Percentiles rank a stretch among this genome's conserved stretches.
phyloP scores from a whole-genome alignment of 2,797 vertebrate genomes.

The Stomatorhinus walkeri region DNA sequence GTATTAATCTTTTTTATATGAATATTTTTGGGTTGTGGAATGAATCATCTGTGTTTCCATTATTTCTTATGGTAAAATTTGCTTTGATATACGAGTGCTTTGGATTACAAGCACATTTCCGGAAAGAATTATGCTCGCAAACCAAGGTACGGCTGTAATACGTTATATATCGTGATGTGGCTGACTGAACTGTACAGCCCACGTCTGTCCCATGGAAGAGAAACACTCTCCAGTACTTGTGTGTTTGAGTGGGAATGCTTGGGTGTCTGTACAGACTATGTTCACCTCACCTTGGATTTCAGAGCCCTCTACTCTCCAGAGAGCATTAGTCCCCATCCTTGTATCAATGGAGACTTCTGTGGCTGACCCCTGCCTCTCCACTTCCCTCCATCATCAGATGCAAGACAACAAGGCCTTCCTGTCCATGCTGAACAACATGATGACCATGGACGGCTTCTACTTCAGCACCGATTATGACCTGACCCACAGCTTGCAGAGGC shows the following conservation, averaged over 20 bases:
- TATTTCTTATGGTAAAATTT: background rate
- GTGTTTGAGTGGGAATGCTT: background rate
- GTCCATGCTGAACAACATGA: constrained; percentile 82
- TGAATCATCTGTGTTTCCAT: background rate
- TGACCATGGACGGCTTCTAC: constrained; percentile 85
- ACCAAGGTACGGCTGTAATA: background rate
- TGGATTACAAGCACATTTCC: background rate
- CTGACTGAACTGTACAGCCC: background rate
- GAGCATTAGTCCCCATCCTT: background rate
- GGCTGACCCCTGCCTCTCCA: background rate
- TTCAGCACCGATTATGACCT: constrained; percentile 87
- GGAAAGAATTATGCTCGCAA: background rate
- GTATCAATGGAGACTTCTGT: background rate
- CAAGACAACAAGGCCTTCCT: constrained; percentile 92
- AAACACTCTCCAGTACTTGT: background rate
- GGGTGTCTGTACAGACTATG: background rate
- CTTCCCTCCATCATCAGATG: constrained; percentile 58
- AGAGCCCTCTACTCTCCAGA: background rate
- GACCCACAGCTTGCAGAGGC: constrained; percentile 82
- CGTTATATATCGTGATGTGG: background rate
- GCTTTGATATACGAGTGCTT: background rate
- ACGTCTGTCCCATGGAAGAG: background rate
- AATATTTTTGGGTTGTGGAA: background rate
- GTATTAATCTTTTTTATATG: background rate
- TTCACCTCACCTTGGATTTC: background rate